phyloP scores from a whole-genome alignment of 2,888 invertebrate species.

The Ditula angustiorana region DNA sequence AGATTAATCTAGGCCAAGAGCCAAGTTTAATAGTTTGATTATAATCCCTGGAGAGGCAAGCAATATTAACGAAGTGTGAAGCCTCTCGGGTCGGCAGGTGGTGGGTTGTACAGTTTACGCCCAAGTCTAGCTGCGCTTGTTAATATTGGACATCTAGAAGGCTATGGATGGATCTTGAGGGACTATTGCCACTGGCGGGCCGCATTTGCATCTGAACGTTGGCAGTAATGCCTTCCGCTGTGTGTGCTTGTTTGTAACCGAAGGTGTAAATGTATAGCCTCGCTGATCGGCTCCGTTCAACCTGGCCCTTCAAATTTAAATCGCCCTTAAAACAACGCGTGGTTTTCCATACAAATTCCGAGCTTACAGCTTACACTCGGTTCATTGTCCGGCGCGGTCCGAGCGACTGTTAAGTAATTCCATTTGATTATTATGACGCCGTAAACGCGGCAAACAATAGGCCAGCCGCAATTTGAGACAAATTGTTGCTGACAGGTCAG shows the following conservation, averaged over 20 bases:
- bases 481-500: slow-evolving; percentile 44
- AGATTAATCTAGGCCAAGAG: no score
- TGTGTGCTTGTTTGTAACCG: neutral
- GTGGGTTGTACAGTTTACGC: neutral
- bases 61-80: no score
- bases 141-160: neutral
- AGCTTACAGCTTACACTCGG: slow-evolving; percentile 42
- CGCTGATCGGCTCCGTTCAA: neutral
- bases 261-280: neutral
- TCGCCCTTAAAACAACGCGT: neutral
- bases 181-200: neutral
- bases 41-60: no score
- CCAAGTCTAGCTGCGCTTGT: neutral
- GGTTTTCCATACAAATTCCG: slow-evolving; percentile 14
- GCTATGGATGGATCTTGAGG: neutral
- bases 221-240: neutral
- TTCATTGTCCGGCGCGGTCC: slow-evolving; percentile 47
- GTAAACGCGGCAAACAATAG: slow-evolving; percentile 56
- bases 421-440: slow-evolving; percentile 52
- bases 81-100: neutral
- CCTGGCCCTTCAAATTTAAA: neutral
- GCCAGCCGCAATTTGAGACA: slow-evolving; percentile 46
- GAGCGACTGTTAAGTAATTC: slow-evolving; percentile 53
- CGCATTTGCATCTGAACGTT: neutral
- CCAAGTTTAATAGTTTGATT: no score